phyloP scores from a whole-genome alignment of 2,797 vertebrate genomes.

The Hippoglossus hippoglossus region DNA sequence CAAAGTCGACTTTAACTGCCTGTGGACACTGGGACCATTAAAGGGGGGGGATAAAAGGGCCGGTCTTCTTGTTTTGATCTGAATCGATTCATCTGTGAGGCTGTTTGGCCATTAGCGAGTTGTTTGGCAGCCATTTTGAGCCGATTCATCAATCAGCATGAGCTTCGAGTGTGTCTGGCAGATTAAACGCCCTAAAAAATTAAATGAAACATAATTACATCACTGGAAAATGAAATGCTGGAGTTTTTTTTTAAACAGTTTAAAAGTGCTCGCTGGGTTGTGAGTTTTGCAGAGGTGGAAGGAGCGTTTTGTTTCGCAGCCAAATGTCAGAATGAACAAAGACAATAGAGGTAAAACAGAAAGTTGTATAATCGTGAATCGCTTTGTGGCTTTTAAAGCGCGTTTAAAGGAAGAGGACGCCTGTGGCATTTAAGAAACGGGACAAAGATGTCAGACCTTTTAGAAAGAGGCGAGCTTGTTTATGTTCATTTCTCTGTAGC shows the following conservation, averaged over 20 bases:
- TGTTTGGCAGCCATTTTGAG: slow-evolving; percentile 48
- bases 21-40: background rate
- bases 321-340: slow-evolving; percentile 6
- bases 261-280: background rate
- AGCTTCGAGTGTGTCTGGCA: slow-evolving; percentile 37
- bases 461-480: slow-evolving; percentile 14
- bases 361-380: no score
- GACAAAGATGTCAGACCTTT: background rate
- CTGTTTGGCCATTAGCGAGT: slow-evolving; percentile 40
- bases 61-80: slow-evolving; percentile 26
- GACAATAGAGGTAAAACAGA: background rate
- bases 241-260: slow-evolving; percentile 4
- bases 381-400: slow-evolving; percentile 1
- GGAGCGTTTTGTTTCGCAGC: background rate
- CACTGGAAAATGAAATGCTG: slow-evolving; percentile 20
- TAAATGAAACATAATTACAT: slow-evolving; percentile 34
- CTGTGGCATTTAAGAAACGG: background rate
- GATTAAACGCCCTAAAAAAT: slow-evolving; percentile 41
- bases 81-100: slow-evolving; percentile 33
- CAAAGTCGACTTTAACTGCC: background rate
- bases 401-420: slow-evolving; percentile 1
- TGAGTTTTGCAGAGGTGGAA: background rate
- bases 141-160: slow-evolving; percentile 40
- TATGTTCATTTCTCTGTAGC: slow-evolving; percentile 33
- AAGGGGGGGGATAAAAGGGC: slow-evolving; percentile 13